Conservation (phyloP, 2,888 invertebrate species). For the Napeogenes sylphis region DNA sequence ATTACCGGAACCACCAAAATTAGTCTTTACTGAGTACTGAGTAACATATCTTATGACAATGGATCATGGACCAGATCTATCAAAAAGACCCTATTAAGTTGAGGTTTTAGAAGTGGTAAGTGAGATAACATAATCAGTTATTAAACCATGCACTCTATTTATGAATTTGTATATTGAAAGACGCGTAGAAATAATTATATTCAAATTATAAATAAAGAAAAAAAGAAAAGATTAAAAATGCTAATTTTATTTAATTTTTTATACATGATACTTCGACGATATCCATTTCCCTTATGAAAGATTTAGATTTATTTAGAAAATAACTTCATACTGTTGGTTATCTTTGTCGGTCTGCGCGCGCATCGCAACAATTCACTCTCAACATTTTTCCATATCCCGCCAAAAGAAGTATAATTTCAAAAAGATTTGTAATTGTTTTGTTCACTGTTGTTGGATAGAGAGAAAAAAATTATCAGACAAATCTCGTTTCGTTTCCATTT, state of each 20-base stretch:
- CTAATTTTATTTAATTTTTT: conserved; percentile 27
- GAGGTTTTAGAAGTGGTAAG: conserved; percentile 79
- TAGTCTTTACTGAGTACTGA: conserved; percentile 76
- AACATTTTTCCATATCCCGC: too few species aligned
- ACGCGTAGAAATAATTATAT: background rate
- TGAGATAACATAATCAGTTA: conserved; percentile 10
- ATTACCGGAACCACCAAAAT: conserved; percentile 42
- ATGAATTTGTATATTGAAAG: background rate
- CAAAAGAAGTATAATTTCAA: too few species aligned
- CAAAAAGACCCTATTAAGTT: conserved; percentile 79
- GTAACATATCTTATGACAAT: conserved; percentile 68
- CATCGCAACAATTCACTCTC: too few species aligned
- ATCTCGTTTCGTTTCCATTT: too few species aligned
- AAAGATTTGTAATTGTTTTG: too few species aligned
- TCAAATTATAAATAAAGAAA: background rate
- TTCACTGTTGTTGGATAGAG: too few species aligned
- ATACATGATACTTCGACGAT: conserved; percentile 65
- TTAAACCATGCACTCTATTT: background rate
- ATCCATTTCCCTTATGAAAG: conserved; percentile 50
- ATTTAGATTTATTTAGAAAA: too few species aligned
- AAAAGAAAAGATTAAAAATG: too few species aligned
- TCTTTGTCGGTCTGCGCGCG: too few species aligned
- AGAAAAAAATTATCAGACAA: too few species aligned
- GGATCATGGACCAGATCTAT: conserved; percentile 68
- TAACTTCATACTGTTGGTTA: too few species aligned